Evolutionary conservation across 2,888 invertebrate genomes (phyloP).

Genomic region (Euplagia quadripunctaria): DNA sequence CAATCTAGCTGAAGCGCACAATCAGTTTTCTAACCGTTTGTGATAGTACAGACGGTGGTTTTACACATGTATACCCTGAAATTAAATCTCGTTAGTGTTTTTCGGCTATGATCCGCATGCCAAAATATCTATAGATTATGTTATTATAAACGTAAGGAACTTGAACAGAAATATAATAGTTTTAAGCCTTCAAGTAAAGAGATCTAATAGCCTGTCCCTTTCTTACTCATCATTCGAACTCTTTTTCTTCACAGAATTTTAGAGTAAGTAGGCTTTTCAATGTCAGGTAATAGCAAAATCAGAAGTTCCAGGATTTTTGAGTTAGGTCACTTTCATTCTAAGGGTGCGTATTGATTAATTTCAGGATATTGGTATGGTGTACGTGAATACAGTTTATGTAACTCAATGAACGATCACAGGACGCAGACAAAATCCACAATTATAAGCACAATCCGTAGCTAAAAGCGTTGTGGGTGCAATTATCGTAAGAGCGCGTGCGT

Average conservation of each 20-base stretch:
- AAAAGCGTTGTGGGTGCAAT: slow-evolving; percentile 14
- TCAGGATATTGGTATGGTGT: neutral
- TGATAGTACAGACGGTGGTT: neutral
- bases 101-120: neutral
- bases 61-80: neutral
- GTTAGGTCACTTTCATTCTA: too few species aligned
- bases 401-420: slow-evolving; percentile 1
- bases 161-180: neutral
- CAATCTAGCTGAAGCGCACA: neutral
- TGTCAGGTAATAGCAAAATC: too few species aligned
- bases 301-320: too few species aligned
- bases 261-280: too few species aligned
- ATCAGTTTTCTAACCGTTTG: neutral
- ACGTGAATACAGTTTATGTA: neutral
- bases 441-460: slow-evolving; percentile 12
- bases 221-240: too few species aligned
- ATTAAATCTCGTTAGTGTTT: neutral
- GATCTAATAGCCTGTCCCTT: too few species aligned
- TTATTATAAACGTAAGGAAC: neutral
- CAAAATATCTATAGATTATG: neutral
- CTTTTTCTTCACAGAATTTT: too few species aligned
- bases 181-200: neutral
- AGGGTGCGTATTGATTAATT: neutral
- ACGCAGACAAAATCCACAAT: neutral
- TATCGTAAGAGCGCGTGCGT: slow-evolving; percentile 8